Evolutionary conservation across 2,888 invertebrate species (phyloP).

Genomic region (Dynastes grantii): DNA sequence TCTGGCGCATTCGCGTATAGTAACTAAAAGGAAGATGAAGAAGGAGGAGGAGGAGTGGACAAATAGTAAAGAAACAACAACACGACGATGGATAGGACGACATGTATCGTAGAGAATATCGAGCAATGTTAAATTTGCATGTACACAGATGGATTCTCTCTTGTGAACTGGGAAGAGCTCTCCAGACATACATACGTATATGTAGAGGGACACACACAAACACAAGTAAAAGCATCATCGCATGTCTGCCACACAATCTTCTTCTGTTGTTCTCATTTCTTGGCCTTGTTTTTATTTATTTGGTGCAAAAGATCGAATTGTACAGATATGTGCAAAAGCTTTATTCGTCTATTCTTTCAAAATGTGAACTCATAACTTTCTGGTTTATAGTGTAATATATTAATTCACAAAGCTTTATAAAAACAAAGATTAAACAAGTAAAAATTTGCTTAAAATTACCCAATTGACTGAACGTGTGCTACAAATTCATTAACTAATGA

Average conservation of each 20-base stretch:
- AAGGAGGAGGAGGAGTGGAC: not conserved
- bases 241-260: slow-evolving; percentile 27
- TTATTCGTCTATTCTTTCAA: no score
- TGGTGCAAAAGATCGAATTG: not conserved
- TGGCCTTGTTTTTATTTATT: slow-evolving; percentile 5
- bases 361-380: no score
- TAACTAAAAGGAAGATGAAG: no score
- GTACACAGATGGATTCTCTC: slow-evolving; percentile 43
- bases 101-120: slow-evolving; percentile 23
- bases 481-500: no score
- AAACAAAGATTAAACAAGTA: no score
- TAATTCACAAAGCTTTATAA: no score
- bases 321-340: no score
- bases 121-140: slow-evolving; percentile 43
- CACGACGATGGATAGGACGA: slow-evolving; percentile 21
- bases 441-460: no score
- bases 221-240: slow-evolving; percentile 20
- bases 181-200: slow-evolving; percentile 9
- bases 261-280: not conserved
- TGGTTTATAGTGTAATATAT: no score
- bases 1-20: no score
- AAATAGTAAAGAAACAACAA: slow-evolving; percentile 2
- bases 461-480: no score
- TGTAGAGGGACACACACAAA: no score
- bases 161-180: slow-evolving; percentile 10